Conservation (phyloP, 2,113 vertebrate genomes). For the Syngnathoides biaculeatus region DNA sequence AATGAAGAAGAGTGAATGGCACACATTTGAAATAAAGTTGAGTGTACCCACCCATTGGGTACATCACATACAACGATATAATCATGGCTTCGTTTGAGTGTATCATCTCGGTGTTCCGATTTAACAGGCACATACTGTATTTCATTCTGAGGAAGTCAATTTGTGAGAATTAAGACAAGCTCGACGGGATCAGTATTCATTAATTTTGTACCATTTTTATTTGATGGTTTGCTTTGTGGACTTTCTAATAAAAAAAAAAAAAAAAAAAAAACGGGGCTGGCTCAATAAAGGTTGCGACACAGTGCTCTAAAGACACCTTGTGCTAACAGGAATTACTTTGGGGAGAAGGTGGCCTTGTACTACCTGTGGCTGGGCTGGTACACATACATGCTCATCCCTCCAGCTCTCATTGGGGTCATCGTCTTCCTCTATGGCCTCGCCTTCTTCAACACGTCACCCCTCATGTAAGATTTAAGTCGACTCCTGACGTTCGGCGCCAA, state of each 20-base stretch:
- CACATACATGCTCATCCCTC: constrained; percentile 80
- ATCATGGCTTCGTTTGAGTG: background rate
- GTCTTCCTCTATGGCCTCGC: constrained; percentile 79
- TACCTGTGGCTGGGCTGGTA: constrained; percentile 95
- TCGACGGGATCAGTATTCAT: too few species aligned
- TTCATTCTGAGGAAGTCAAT: background rate
- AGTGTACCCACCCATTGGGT: too few species aligned
- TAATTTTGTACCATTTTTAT: too few species aligned
- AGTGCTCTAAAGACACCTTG: constrained; percentile 19
- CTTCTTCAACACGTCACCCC: constrained; percentile 78
- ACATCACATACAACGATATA: too few species aligned
- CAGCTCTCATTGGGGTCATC: constrained; percentile 70
- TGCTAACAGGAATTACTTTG: constrained; percentile 82
- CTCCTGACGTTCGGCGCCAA: constrained; percentile 2
- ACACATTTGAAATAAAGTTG: too few species aligned
- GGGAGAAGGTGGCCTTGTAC: constrained; percentile 92
- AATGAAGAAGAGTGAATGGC: too few species aligned
- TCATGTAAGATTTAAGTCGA: constrained; percentile 81
- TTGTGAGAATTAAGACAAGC: background rate
- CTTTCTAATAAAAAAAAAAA: too few species aligned
- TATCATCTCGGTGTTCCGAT: background rate
- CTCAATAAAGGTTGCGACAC: background rate
- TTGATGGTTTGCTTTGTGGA: too few species aligned
- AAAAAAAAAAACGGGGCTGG: too few species aligned
- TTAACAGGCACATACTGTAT: background rate